Base-by-base conservation (phyloP, 1,140 invertebrate genomes). In the Drosophila watanabei region DNA sequence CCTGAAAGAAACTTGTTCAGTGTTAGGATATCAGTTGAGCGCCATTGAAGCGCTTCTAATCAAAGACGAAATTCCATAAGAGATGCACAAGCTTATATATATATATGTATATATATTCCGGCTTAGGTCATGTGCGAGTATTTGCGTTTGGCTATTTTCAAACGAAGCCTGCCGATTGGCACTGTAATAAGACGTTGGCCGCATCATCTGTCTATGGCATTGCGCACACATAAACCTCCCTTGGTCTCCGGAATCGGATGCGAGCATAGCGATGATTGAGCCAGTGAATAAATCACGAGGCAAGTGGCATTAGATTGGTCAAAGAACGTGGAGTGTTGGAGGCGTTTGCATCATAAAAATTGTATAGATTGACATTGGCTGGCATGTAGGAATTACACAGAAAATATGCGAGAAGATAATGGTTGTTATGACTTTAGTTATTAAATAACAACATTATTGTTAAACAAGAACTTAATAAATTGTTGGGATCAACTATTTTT, bases 21-120 rank as follows among this genome's bases (percentile, higher is more conserved):
- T 71, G 68, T 9, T n/a, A 0, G 14, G 13, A 24, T 45, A 41
- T 54, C 59, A 69, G 63, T 35, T 51, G 68, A 49, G 61, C 33
- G 52, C 56, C 77, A 65, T 63, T 82, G 77, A 83, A 78, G 75
- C 75, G 82, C 68, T 52, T 51, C 69, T 80, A 89, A 89, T 89
- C 86, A 89, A 82, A 82, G 73, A 60, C 72, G 68, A 78, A 80
- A 77, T 85, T 77, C 63, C 57, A 49, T 62, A 64, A 75, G 70
- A 60, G 60, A 75, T 65, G 66, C 28, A 66, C 49, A 77, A 37
- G 57, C 48, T 46, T 30, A 61, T 46, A 56, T n/a, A 33, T 28
- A 49, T 28, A 16, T 52, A 49, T 30, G 35, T 51, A 39, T 32
- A 46, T 14, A 24, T 24, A 24, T 77, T 77, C 20, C 48, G 61